Conservation (phyloP, 2,888 invertebrate genomes). For the Acleris cristana region DNA sequence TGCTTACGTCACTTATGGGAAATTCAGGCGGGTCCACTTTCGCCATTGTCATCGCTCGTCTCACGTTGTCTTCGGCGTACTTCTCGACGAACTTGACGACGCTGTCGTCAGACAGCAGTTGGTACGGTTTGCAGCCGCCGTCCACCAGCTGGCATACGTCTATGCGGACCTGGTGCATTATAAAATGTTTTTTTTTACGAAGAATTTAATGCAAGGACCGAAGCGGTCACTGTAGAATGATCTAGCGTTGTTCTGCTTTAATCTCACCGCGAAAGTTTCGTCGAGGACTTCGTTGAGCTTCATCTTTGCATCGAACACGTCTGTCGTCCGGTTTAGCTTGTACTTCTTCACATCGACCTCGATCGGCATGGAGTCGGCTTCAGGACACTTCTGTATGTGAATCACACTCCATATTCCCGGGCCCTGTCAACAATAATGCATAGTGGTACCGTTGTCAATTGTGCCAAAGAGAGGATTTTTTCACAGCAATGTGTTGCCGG, state of each 20-base stretch:
- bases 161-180: constrained; percentile 2
- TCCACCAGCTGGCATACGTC: constrained; percentile 24
- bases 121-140: constrained; percentile 29
- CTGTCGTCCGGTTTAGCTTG: constrained; percentile 62
- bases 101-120: constrained; percentile 12
- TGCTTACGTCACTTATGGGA: constrained; percentile 39
- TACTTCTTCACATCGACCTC: constrained; percentile 46
- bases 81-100: constrained; percentile 10
- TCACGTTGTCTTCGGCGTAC: constrained; percentile 15
- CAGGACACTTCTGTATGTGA: constrained; percentile 50
- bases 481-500: too few species aligned
- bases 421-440: constrained; percentile 45
- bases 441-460: too few species aligned
- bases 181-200: too few species aligned
- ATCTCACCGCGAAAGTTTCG: constrained; percentile 4
- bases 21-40: constrained; percentile 35
- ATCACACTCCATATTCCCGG: constrained; percentile 55
- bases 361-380: constrained; percentile 44
- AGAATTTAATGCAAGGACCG: too few species aligned
- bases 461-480: too few species aligned
- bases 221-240: too few species aligned
- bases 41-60: neutral
- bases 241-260: too few species aligned
- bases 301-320: constrained; percentile 51
- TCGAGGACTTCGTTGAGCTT: constrained; percentile 43